These are phyloP conservation scores for Calliopsis andreniformis DNA, from an alignment of 1,140 invertebrate genomes.

Conservation along the genomic window DNA sequence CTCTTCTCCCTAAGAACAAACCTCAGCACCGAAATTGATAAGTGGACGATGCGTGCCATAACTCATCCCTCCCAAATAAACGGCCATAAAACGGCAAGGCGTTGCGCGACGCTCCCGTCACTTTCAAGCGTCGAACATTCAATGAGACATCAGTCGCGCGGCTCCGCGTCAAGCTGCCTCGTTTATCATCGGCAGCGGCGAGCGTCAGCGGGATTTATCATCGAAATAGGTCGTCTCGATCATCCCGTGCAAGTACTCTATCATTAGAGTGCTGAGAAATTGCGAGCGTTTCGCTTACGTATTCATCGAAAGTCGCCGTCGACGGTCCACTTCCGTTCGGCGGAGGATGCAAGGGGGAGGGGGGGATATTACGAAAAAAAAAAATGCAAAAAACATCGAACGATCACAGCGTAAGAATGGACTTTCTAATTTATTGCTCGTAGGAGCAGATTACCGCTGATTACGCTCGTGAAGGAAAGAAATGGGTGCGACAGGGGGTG, in stretches of 20 bases:
- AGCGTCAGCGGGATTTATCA: conserved; percentile 17
- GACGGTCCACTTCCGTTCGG: no score
- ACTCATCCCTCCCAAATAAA: no score
- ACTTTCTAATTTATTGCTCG: conserved; percentile 72
- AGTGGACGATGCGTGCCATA: no score
- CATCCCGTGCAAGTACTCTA: background rate
- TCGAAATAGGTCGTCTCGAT: conserved; percentile 10
- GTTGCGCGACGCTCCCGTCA: no score
- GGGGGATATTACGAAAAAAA: no score
- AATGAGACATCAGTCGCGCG: conserved; percentile 2
- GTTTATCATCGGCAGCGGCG: conserved; percentile 14
- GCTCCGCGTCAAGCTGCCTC: background rate
- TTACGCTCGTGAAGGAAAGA: conserved; percentile 50
- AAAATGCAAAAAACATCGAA: conserved; percentile 44
- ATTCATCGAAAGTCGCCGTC: background rate
- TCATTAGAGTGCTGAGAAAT: conserved; percentile 21
- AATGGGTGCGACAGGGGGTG: conserved; percentile 8
- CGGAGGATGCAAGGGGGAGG: no score
- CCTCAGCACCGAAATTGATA: no score
- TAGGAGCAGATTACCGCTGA: conserved; percentile 71
- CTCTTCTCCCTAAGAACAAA: no score
- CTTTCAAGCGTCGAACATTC: conserved; percentile 11
- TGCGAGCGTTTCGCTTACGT: conserved; percentile 8
- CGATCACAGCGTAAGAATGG: conserved; percentile 58
- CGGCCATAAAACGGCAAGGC: no score